Base-by-base conservation (phyloP, 2,888 invertebrate species). In the Neoaliturus tenellus region DNA sequence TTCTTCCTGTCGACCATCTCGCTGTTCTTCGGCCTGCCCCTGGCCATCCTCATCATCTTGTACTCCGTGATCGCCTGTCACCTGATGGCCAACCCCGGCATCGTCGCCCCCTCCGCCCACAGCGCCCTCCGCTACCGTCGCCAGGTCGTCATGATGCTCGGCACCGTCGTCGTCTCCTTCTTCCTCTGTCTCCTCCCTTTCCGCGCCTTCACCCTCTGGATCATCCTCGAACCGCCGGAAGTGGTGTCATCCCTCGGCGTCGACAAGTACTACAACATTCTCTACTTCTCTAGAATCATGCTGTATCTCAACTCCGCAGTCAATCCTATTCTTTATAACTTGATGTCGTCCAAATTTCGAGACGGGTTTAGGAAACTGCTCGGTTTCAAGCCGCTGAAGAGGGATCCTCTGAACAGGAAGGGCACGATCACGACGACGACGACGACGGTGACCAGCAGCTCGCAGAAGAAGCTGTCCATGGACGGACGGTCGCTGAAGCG, bases 271-370 rank as follows among this genome's bases (percentile, higher is more conserved):
- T 96, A 96, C 89, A 96, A 95, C 89, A 92, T 98, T 75, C 91
- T 98, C 41, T 96, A 96, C 90, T 96, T 97, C 89, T 95, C 96
- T 86, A 93, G 98, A 86, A 94, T 97, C 75, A 96, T 98, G 95
- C 91, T 96, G 81, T 98, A 97, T 89, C 92, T 97, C 85, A 98
- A 98, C 90, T 97, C 97, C 3, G 97, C 97, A 55, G 93, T 97
- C 87, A 98, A 98, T 90, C 98, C 98, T 0, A 95, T 98, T 87
- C 91, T 98, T n/a, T 98, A 98, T 90, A 98, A 97, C 90, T 91
- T 98, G 86, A 97, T 98, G 95, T 97, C 97, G 58, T 96, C 97
- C 1, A 97, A 97, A 91, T 98, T 98, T 89, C 94, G 98, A 1
- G 93, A 94, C 83, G 96, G 96, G 0, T 97, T 97, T 88, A 80